Evolutionary conservation across 2,797 vertebrate genomes (phyloP).

Genomic region (Sarcophilus harrisii): DNA sequence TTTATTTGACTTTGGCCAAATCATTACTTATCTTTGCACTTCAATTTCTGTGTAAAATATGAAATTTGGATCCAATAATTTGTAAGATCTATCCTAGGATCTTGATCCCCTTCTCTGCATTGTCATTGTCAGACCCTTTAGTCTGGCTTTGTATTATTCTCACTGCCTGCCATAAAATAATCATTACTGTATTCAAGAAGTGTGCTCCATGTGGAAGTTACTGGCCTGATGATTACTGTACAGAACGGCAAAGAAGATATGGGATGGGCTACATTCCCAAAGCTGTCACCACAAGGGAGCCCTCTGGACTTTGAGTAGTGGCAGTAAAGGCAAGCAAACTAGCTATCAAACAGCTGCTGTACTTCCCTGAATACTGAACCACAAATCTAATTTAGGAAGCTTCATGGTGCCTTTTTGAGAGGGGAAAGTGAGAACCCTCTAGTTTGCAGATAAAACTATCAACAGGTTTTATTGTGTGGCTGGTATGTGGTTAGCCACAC

Average conservation of each 20-base stretch:
- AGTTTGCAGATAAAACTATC: conserved; percentile 27
- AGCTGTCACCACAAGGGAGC: not conserved
- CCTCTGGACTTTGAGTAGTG: not conserved
- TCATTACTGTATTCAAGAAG: conserved; percentile 29
- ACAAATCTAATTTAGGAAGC: not conserved
- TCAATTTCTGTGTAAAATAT: not conserved
- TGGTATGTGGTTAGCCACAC: not conserved
- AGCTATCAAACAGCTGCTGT: not conserved
- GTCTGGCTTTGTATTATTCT: conserved; percentile 3
- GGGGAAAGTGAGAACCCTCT: conserved; percentile 15
- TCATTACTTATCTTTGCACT: not conserved
- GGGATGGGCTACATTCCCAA: conserved; percentile 7
- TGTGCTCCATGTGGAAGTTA: not conserved
- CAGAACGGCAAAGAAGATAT: not conserved
- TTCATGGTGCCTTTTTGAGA: not conserved
- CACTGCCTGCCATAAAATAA: not conserved
- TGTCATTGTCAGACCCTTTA: conserved; percentile 4
- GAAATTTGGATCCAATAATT: not conserved
- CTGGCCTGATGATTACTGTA: not conserved
- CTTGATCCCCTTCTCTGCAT: not conserved
- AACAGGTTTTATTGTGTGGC: not conserved
- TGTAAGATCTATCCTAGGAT: not conserved
- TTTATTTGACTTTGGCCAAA: not conserved
- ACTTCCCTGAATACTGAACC: not conserved
- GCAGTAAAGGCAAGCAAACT: conserved; percentile 17